A percentile compares a stretch with the other conserved stretches of the same genome.
Evolutionary conservation across 2,113 vertebrate genomes (phyloP).

Genomic region (Cromileptes altivelis): DNA sequence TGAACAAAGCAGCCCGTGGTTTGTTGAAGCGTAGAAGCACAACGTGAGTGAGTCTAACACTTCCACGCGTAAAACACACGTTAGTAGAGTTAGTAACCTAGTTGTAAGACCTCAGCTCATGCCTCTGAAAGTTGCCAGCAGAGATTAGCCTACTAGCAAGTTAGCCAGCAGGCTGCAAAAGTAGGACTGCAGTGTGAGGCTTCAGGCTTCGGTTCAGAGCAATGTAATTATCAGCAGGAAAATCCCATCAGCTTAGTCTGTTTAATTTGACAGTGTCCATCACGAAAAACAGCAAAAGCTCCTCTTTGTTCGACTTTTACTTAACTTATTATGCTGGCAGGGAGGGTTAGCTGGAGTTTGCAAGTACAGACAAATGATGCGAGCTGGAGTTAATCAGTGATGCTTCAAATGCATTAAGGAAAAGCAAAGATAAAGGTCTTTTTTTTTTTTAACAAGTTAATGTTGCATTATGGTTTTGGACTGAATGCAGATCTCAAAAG

Average conservation of each 20-base stretch:
- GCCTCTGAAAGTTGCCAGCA: constrained; percentile 45
- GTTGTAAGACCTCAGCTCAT: neutral
- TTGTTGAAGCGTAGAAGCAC: neutral
- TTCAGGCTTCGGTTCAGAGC: constrained; percentile 6
- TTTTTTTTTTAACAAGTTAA: neutral
- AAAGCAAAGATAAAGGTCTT: neutral
- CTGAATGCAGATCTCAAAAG: neutral
- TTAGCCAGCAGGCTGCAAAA: constrained; percentile 56
- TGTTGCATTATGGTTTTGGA: neutral
- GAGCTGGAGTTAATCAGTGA: neutral
- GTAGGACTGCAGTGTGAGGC: constrained; percentile 23
- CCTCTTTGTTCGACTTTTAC: neutral
- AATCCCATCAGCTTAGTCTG: neutral
- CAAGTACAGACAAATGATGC: neutral
- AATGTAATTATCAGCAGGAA: neutral
- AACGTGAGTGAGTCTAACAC: neutral
- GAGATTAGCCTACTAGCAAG: constrained; percentile 61
- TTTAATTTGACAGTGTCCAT: neutral
- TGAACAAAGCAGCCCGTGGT: neutral
- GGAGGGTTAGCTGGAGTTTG: neutral
- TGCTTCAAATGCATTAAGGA: neutral
- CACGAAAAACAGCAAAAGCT: accelerated
- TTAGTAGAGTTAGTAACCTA: neutral
- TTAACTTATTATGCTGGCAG: neutral
- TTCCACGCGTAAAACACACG: neutral